phyloP scores from a whole-genome alignment of 2,797 vertebrate species.

The Dendrocincla fuliginosa region DNA sequence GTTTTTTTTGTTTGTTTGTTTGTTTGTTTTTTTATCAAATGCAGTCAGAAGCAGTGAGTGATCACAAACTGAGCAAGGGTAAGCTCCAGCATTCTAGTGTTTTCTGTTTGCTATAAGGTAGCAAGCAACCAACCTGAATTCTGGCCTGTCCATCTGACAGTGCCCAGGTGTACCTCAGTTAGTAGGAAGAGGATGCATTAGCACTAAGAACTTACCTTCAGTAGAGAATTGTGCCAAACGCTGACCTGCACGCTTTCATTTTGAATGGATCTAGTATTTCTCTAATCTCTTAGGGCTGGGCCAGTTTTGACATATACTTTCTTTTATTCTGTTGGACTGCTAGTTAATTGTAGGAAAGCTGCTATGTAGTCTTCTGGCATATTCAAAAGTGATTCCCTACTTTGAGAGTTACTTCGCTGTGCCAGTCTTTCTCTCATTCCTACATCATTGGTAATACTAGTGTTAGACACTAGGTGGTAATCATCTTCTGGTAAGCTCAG shows the following conservation, averaged over 20 bases:
- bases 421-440: background rate
- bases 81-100: background rate
- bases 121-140: background rate
- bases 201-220: background rate
- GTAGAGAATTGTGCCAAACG: background rate
- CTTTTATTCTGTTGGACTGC: background rate
- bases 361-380: background rate
- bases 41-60: background rate
- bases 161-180: background rate
- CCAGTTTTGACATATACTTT: background rate
- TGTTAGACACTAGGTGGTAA: conserved; percentile 39
- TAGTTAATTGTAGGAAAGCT: background rate
- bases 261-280: background rate
- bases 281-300: background rate
- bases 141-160: background rate
- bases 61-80: background rate
- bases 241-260: background rate
- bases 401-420: background rate
- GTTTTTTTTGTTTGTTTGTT: background rate
- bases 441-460: background rate
- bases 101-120: background rate
- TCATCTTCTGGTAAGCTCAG: background rate
- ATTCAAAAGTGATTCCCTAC: background rate
- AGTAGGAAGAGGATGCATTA: background rate
- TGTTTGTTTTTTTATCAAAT: background rate